Conservation (phyloP, 2,797 vertebrate species). For the Artibeus jamaicensis region DNA sequence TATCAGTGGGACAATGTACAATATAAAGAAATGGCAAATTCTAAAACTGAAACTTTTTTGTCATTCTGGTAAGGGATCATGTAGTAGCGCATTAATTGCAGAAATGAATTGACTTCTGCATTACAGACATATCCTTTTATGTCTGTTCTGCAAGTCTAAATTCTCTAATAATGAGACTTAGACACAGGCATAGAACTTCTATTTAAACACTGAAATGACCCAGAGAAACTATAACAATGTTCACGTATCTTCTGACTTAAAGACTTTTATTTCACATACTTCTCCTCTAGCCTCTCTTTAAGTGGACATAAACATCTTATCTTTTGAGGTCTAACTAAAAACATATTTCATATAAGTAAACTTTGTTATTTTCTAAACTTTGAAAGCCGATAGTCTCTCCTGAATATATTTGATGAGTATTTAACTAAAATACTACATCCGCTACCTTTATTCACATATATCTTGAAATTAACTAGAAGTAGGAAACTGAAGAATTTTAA, state of each 20-base stretch:
- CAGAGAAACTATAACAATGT: neutral
- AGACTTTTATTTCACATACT: neutral
- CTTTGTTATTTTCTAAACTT: constrained; percentile 15
- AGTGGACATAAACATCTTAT: neutral
- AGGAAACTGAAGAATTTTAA: constrained; percentile 10
- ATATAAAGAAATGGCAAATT: neutral
- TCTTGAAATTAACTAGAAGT: neutral
- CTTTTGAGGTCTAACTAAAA: neutral
- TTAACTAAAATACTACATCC: neutral
- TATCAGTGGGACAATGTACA: neutral
- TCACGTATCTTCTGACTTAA: neutral
- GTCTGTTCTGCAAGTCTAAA: neutral
- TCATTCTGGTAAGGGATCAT: neutral
- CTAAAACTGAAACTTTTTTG: neutral
- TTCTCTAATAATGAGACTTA: constrained; percentile 11
- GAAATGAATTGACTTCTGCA: neutral
- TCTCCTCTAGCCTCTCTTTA: neutral
- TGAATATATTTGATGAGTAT: neutral
- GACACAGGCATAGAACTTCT: neutral
- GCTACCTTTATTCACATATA: neutral
- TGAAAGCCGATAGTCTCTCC: neutral
- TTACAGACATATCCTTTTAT: neutral
- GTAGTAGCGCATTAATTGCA: neutral
- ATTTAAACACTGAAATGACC: constrained; percentile 16
- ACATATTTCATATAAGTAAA: neutral